These are phyloP conservation scores for Oncorhynchus keta DNA, from an alignment of 2,113 vertebrate genomes.

Conservation along the genomic window DNA sequence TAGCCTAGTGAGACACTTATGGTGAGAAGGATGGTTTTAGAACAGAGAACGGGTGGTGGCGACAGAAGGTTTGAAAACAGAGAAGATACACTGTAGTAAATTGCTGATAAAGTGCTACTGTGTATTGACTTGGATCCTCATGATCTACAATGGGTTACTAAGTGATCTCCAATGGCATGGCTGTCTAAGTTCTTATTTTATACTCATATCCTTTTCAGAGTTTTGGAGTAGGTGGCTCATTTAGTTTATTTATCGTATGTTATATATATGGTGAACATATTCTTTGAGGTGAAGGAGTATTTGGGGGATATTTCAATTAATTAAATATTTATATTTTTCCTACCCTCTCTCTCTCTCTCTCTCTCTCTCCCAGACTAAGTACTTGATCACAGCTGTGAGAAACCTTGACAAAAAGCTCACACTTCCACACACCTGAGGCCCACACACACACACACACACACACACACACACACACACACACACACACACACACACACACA, in stretches of 20 bases:
- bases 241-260: background rate
- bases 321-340: background rate
- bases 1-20: too few relatives aligned
- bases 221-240: too few relatives aligned
- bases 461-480: constrained; percentile 4
- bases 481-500: constrained; percentile 2
- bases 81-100: too few relatives aligned
- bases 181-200: too few relatives aligned
- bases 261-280: background rate
- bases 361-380: background rate
- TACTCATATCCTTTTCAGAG: too few relatives aligned
- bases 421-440: background rate
- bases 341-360: background rate
- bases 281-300: background rate
- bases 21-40: too few relatives aligned
- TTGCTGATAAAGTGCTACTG: too few relatives aligned
- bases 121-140: too few relatives aligned
- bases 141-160: too few relatives aligned
- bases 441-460: constrained; percentile 2
- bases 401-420: background rate
- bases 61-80: too few relatives aligned
- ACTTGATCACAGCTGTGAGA: background rate
- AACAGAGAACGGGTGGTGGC: too few relatives aligned
- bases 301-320: background rate
- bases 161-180: too few relatives aligned